Base-by-base conservation (phyloP, 1,140 invertebrate genomes). In the Musca domestica region DNA sequence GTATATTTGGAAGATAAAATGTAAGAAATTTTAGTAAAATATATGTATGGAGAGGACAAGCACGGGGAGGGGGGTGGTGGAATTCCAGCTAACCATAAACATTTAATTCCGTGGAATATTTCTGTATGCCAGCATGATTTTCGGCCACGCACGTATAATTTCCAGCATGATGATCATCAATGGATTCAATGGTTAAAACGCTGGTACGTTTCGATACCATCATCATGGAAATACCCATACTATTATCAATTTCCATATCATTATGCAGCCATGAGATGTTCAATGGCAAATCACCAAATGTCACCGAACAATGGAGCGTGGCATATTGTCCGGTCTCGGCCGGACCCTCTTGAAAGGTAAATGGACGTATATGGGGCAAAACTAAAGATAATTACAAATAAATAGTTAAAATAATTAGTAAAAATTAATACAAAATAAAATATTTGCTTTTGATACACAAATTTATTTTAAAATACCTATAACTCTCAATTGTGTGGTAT, bases 181-280 rank as follows among this genome's bases (percentile, higher is more conserved):
- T 86, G 69, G 84, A 85, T 30, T 89, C 87, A 72, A 92, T 90
- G 54, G 84, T 87, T 67, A 91, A 76, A 64, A 89, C 85, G 68
- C 86, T 90, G 20, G 86, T 88, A 69, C 87, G 86, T 71, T 86
- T 86, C 71, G 87, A 87, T 67, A 88, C 85, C 79, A 86, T 86
- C 68, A 85, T 82, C 12, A 86, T 87, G 71, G 80, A 84, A 27
- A 87, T 85, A 67, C 85, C 74, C 68, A 80, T 74, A 58, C 83
- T 77, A 22, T 75, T 71, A 49, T 58, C 52, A 1, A 22, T 12
- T 47, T 67, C 46, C 47, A 77, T 74, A 61, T 83, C 80, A 73
- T 92, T 90, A 69, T 92, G 86, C 14, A 84, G 86, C 92, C 92
- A 94, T 10, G 84, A 84, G 66, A 91, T 88, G 48, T 86, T 84